Evolutionary conservation across 1,140 invertebrate genomes (phyloP).

Genomic region (Microplitis demolitor): DNA sequence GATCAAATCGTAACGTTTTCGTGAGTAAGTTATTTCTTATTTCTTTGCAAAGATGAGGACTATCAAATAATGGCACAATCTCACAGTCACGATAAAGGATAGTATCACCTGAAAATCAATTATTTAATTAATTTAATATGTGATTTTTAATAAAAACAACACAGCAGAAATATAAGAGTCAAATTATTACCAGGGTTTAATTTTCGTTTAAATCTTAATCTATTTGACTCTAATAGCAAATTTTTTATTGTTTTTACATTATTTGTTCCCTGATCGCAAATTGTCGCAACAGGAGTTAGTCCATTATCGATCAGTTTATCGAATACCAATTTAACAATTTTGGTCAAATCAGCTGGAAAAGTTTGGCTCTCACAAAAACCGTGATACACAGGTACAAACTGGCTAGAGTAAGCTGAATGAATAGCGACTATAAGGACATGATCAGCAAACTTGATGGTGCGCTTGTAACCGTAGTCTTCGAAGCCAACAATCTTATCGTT

Average conservation of each 20-base stretch:
- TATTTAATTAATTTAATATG: too few relatives aligned
- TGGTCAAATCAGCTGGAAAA: neutral
- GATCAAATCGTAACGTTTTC: neutral
- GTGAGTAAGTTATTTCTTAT: neutral
- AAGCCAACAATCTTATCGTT: constrained; percentile 33
- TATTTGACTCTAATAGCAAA: neutral
- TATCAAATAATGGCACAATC: neutral
- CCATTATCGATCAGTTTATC: neutral
- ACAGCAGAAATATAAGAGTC: neutral
- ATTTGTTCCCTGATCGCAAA: constrained; percentile 28
- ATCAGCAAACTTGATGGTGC: constrained; percentile 27
- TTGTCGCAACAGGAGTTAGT: constrained; percentile 9
- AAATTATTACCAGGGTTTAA: neutral
- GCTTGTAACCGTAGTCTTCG: constrained; percentile 30
- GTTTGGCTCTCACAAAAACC: constrained; percentile 18
- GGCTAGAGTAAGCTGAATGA: constrained; percentile 23
- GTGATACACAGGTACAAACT: constrained; percentile 33
- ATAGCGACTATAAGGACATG: constrained; percentile 38
- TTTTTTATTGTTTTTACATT: constrained; percentile 24
- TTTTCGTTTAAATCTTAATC: neutral
- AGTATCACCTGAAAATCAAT: neutral
- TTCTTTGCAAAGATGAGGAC: neutral
- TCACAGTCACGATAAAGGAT: neutral
- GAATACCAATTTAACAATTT: constrained; percentile 12
- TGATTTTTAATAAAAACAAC: neutral